Percentiles rank a stretch among this genome's conserved stretches.
Conservation (phyloP, 2,797 vertebrate genomes). For the Poecilia gillii region DNA sequence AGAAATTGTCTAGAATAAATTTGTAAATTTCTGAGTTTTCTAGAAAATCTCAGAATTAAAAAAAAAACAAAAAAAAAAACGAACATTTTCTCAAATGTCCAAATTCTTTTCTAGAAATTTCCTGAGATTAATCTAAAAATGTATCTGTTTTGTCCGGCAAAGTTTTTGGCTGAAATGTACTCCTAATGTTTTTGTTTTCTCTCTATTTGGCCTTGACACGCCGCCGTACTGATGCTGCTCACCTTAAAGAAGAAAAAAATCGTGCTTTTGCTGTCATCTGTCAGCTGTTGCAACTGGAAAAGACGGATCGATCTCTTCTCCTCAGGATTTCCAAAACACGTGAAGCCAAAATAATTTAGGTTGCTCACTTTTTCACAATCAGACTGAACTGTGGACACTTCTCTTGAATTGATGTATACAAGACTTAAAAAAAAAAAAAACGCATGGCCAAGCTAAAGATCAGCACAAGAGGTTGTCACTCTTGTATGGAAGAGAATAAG, state of each 20-base stretch:
- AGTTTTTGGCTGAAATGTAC: no score
- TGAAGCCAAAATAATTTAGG: conserved; percentile 68
- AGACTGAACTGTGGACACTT: conserved; percentile 50
- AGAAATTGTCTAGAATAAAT: no score
- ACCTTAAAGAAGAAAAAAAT: conserved; percentile 6
- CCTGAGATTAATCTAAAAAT: no score
- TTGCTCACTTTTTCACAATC: conserved; percentile 59
- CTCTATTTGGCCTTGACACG: no score
- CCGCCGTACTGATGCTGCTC: conserved; percentile 35
- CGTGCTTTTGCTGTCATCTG: conserved; percentile 9
- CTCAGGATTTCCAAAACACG: conserved; percentile 75
- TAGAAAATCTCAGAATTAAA: no score
- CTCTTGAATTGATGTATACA: conserved; percentile 45
- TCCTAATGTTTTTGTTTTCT: no score
- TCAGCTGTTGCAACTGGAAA: conserved; percentile 64
- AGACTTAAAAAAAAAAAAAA: conserved; percentile 40
- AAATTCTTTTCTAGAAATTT: no score
- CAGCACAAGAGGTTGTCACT: conserved; percentile 62
- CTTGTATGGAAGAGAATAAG: conserved; percentile 2
- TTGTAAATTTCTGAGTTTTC: no score
- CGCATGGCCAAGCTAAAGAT: conserved; percentile 63
- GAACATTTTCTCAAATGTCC: no score
- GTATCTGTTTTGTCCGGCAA: no score
- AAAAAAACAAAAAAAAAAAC: no score
- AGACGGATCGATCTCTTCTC: conserved; percentile 63